Percentiles rank a stretch among this genome's conserved stretches.
phyloP scores from a whole-genome alignment of 2,113 vertebrate species.

The Capreolus pygargus region DNA sequence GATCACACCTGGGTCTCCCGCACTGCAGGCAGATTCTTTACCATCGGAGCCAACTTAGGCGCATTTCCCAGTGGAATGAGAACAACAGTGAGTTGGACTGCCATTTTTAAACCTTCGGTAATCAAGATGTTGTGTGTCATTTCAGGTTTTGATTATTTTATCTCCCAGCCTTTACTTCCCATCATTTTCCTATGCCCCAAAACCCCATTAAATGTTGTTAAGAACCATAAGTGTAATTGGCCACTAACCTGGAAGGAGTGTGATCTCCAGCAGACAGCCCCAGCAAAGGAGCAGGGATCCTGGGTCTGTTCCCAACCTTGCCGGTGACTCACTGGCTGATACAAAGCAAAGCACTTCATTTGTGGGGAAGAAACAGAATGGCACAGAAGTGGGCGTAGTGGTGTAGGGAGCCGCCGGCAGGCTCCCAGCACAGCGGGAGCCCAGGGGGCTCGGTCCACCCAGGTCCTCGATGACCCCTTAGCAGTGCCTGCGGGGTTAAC shows the following conservation, averaged over 20 bases:
- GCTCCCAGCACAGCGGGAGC: neutral
- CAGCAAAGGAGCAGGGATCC: slow-evolving; percentile 28
- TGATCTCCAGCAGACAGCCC: neutral
- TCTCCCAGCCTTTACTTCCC: neutral
- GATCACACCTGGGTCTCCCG: neutral
- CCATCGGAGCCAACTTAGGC: neutral
- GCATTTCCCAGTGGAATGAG: neutral
- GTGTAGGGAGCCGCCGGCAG: neutral
- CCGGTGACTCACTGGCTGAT: slow-evolving; percentile 58
- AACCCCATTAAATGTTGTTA: slow-evolving; percentile 58
- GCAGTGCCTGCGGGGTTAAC: neutral
- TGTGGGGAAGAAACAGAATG: neutral
- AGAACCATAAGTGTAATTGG: slow-evolving; percentile 18
- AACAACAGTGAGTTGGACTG: neutral
- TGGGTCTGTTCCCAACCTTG: slow-evolving; percentile 44
- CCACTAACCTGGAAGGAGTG: slow-evolving; percentile 62
- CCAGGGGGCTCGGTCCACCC: neutral
- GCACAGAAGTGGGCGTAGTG: neutral
- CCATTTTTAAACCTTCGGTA: slow-evolving; percentile 49
- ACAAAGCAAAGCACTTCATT: neutral
- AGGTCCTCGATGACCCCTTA: neutral
- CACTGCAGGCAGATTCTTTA: neutral
- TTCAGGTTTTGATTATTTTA: slow-evolving; percentile 8
- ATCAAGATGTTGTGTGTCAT: slow-evolving; percentile 17
- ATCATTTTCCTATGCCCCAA: neutral